Percentiles rank a stretch among this genome's conserved stretches.
Evolutionary conservation across 2,797 vertebrate species (phyloP).

Genomic region (Pantherophis alleghaniensis): DNA sequence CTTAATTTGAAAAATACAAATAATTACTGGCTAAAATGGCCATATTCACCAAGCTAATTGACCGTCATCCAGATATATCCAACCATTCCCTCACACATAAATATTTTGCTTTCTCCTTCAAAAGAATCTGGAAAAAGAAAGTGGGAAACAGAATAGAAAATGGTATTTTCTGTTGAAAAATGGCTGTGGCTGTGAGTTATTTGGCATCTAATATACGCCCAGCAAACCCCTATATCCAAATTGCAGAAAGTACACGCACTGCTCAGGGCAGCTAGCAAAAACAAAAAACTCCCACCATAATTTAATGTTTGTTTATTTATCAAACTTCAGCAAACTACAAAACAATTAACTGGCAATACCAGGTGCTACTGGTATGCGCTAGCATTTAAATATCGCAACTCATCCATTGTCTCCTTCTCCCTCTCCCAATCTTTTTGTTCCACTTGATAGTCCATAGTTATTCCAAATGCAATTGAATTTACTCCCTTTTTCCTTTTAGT

Average conservation of each 20-base stretch:
- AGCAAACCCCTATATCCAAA: not conserved
- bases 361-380: not conserved
- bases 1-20: not conserved
- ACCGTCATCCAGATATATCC: not conserved
- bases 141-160: not conserved
- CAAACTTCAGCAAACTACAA: not conserved
- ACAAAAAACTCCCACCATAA: not conserved
- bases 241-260: not conserved
- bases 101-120: not conserved
- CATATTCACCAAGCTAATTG: not conserved
- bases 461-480: not conserved
- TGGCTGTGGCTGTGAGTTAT: not conserved
- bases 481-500: not conserved
- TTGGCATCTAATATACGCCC: not conserved
- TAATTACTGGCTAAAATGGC: not conserved
- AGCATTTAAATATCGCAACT: not conserved
- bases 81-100: not conserved
- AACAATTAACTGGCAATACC: not conserved
- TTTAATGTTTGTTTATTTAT: not conserved
- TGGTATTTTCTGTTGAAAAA: not conserved
- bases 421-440: not conserved
- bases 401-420: not conserved
- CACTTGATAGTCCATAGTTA: not conserved
- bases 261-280: not conserved
- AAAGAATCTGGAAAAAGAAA: not conserved